Percentiles rank a stretch among this genome's conserved stretches.
Conservation (phyloP, 2,113 vertebrate species). For the Silurus meridionalis region DNA sequence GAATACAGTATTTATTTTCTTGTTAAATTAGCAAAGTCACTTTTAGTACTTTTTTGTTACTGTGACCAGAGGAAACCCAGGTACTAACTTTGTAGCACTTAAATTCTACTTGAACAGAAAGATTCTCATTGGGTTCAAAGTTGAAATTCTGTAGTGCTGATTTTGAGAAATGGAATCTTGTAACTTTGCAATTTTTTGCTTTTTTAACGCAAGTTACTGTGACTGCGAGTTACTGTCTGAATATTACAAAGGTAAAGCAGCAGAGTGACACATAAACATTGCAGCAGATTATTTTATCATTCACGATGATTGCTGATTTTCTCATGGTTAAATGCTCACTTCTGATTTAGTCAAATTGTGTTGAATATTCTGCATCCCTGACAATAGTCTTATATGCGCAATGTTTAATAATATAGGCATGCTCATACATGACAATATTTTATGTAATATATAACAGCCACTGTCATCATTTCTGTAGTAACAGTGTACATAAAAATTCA, state of each 20-base stretch:
- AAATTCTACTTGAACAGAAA: neutral
- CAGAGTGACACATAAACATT: neutral
- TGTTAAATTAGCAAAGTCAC: neutral
- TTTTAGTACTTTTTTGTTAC: neutral
- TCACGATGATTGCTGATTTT: neutral
- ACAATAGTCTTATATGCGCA: too few relatives aligned
- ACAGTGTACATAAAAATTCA: neutral
- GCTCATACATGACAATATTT: too few relatives aligned
- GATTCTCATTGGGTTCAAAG: neutral
- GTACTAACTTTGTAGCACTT: neutral
- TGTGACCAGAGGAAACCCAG: neutral
- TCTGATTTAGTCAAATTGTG: neutral
- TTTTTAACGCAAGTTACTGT: neutral
- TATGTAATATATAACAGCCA: too few relatives aligned
- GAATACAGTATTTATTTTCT: neutral
- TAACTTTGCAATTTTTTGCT: neutral
- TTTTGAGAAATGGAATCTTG: neutral
- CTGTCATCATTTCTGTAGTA: too few relatives aligned
- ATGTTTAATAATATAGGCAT: too few relatives aligned
- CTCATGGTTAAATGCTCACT: neutral
- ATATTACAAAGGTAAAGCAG: neutral
- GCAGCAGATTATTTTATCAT: neutral
- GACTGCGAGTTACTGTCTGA: neutral
- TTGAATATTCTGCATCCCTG: neutral
- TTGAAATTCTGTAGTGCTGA: neutral